Evolutionary conservation across 2,888 invertebrate genomes (phyloP).

Genomic region (Keiferia lycopersicella): DNA sequence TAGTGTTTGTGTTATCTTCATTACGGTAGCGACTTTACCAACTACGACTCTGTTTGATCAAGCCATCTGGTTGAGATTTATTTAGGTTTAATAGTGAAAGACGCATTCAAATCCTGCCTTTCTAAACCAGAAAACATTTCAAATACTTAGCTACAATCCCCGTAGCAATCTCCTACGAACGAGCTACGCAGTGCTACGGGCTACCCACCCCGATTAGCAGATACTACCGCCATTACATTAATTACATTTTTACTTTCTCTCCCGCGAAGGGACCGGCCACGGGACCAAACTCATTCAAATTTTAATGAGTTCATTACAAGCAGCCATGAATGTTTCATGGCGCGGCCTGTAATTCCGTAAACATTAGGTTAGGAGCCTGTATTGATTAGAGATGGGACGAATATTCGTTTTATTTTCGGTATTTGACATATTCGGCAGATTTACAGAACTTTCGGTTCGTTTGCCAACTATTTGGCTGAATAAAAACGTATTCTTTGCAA

Average conservation of each 20-base stretch:
- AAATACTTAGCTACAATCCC: conserved; percentile 5
- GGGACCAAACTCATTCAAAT: conserved; percentile 51
- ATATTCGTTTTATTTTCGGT: no score
- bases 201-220: conserved; percentile 27
- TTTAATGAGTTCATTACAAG: conserved; percentile 58
- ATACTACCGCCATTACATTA: conserved; percentile 54
- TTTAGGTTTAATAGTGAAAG: no score
- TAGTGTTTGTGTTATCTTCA: background rate
- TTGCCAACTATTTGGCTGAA: no score
- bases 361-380: background rate
- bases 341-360: background rate
- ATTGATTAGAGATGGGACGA: background rate
- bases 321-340: conserved; percentile 48
- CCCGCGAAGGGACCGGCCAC: conserved; percentile 29
- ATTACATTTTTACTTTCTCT: conserved; percentile 53
- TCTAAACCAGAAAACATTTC: no score
- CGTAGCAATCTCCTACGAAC: conserved; percentile 9
- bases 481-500: no score
- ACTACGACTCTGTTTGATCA: background rate
- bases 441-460: no score
- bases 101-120: no score
- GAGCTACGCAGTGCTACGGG: background rate
- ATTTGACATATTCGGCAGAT: no score
- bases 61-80: no score
- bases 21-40: background rate